Evolutionary conservation across 1,140 invertebrate species (phyloP).

Genomic region (Penaeus indicus): DNA sequence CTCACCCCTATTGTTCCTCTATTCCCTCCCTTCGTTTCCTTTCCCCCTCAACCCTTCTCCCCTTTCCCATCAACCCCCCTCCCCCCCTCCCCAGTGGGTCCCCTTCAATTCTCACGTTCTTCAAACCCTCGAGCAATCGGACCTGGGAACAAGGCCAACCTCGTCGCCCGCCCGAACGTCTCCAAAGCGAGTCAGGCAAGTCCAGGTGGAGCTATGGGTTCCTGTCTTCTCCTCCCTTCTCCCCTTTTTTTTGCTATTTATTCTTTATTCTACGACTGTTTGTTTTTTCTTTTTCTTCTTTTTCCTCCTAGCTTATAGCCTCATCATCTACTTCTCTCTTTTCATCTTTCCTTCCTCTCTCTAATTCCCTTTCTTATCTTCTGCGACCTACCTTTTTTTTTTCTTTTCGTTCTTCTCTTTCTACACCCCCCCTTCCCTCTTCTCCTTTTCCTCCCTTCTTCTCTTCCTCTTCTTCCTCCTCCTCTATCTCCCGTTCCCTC

Average conservation of each 20-base stretch:
- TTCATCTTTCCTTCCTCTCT: not conserved
- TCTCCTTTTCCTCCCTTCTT: not conserved
- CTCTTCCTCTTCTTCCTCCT: slow-evolving; percentile 5
- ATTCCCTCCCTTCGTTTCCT: not conserved
- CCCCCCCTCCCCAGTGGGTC: not conserved
- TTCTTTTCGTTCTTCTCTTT: not conserved
- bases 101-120: too few species aligned
- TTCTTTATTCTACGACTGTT: not conserved
- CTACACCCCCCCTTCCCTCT: not conserved
- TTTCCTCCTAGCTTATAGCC: not conserved
- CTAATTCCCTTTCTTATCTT: not conserved
- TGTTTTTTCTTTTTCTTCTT: slow-evolving; percentile 1
- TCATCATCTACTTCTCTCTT: not conserved
- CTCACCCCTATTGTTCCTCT: not conserved
- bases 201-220: not conserved
- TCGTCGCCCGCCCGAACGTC: too few species aligned
- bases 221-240: slow-evolving; percentile 20
- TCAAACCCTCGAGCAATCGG: too few species aligned
- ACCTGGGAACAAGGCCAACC: too few species aligned
- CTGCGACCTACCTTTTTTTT: not conserved
- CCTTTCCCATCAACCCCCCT: not conserved
- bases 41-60: not conserved
- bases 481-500: not conserved
- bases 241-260: not conserved
- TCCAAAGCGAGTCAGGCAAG: too few species aligned